These are phyloP conservation scores for Pogonomyrmex barbatus DNA, from an alignment of 1,140 invertebrate genomes.

Conservation along the genomic window DNA sequence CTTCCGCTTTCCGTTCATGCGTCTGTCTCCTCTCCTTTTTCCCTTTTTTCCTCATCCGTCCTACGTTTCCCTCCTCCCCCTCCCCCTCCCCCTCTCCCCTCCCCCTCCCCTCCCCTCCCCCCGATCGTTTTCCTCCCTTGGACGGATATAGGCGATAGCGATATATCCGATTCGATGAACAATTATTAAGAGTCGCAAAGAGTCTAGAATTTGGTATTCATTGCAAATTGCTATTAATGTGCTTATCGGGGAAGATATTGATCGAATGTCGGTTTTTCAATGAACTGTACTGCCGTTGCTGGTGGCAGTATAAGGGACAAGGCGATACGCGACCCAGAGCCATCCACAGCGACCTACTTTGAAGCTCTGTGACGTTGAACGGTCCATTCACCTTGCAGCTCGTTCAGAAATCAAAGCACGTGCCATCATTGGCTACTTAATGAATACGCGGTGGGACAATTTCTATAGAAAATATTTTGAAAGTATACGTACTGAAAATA, in stretches of 20 bases:
- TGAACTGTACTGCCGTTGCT: constrained; percentile 56
- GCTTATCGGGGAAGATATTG: constrained; percentile 45
- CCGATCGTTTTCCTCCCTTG: background rate
- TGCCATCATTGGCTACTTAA: constrained; percentile 24
- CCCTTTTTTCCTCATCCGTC: constrained; percentile 54
- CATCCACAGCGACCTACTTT: constrained; percentile 75
- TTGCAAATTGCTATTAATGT: constrained; percentile 31
- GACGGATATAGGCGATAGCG: background rate
- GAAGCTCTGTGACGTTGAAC: constrained; percentile 72
- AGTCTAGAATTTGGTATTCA: background rate
- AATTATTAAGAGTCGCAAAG: background rate
- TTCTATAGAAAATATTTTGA: background rate
- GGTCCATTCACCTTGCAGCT: constrained; percentile 80
- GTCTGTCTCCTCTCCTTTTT: constrained; percentile 45
- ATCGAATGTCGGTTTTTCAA: constrained; percentile 68
- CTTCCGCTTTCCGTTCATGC: constrained; percentile 76
- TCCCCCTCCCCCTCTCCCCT: background rate
- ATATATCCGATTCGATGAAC: background rate
- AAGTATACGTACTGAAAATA: background rate
- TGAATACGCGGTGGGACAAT: constrained; percentile 3
- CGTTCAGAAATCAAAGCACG: constrained; percentile 68
- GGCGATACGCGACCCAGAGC: constrained; percentile 56
- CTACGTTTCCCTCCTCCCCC: constrained; percentile 51
- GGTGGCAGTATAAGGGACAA: constrained; percentile 46
- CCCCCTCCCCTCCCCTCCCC: background rate